These are phyloP conservation scores for Sebastes iracundus DNA, from an alignment of 2,797 vertebrate species.

Conservation along the genomic window DNA sequence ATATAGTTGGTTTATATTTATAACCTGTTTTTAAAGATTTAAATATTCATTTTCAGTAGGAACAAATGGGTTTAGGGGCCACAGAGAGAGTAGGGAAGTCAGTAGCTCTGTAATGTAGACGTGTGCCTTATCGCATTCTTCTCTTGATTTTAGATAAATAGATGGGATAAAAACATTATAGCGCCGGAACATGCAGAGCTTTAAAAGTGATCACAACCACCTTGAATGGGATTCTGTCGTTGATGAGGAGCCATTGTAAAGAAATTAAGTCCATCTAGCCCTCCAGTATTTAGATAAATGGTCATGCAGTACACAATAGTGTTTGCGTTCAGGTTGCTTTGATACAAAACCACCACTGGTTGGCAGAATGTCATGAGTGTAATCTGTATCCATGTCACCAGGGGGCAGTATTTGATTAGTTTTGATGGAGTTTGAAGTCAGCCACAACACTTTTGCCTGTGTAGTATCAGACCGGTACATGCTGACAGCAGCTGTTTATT, in stretches of 20 bases:
- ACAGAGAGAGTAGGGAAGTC: too few species aligned
- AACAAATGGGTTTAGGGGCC: neutral
- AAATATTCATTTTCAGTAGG: neutral
- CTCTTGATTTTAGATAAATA: too few species aligned
- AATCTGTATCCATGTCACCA: conserved; percentile 35
- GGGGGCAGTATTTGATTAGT: conserved; percentile 68
- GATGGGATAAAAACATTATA: too few species aligned
- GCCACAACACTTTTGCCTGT: neutral
- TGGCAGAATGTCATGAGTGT: neutral
- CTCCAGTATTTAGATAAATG: neutral
- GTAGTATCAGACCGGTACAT: neutral
- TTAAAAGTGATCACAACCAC: neutral
- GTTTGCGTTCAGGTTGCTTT: neutral
- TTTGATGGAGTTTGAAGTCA: neutral
- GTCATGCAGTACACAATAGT: neutral
- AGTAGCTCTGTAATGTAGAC: too few species aligned
- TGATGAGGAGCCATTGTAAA: neutral
- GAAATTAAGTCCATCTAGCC: neutral
- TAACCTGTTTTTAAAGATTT: neutral
- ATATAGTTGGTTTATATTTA: neutral
- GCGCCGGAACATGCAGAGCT: neutral
- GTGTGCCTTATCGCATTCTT: too few species aligned
- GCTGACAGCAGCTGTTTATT: conserved; percentile 48
- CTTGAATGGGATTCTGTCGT: neutral
- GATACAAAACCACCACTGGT: neutral